Evolutionary conservation across 2,113 vertebrate species (phyloP).

Genomic region (Anoplopoma fimbria): DNA sequence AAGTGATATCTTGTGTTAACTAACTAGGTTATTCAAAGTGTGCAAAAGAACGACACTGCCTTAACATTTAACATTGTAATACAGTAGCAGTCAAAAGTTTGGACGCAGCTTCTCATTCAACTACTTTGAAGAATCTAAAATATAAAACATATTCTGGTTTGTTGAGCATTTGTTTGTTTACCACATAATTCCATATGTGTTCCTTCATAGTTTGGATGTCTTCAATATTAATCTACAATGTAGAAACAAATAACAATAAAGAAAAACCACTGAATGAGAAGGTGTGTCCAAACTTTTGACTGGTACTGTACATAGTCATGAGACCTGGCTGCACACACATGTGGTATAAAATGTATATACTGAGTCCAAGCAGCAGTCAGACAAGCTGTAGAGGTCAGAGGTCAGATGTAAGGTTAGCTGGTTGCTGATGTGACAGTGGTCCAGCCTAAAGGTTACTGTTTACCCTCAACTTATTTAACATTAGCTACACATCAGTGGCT

Average conservation of each 20-base stretch:
- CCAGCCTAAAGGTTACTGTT: constrained; percentile 3
- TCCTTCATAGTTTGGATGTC: no score
- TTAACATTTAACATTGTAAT: background rate
- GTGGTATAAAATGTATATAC: background rate
- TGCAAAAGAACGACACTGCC: background rate
- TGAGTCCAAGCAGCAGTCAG: background rate
- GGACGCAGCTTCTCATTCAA: no score
- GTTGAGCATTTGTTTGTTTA: no score
- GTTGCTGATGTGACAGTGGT: constrained; percentile 1
- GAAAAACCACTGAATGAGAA: no score
- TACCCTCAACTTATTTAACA: constrained; percentile 6
- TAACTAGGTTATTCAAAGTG: background rate
- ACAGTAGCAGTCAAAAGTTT: no score
- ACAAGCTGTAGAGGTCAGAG: background rate
- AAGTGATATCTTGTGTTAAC: background rate
- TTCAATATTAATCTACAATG: no score
- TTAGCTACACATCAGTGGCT: constrained; percentile 25
- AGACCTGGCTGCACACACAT: background rate
- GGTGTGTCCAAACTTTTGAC: no score
- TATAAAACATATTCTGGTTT: no score
- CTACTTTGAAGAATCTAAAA: no score
- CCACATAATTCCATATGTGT: no score
- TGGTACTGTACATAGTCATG: background rate
- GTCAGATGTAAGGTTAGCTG: constrained; percentile 9
- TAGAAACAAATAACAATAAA: no score